A percentile compares a stretch with the other conserved stretches of the same genome.
These are phyloP conservation scores for Rhagoletis pomonella DNA, from an alignment of 1,140 invertebrate species.

Conservation along the genomic window DNA sequence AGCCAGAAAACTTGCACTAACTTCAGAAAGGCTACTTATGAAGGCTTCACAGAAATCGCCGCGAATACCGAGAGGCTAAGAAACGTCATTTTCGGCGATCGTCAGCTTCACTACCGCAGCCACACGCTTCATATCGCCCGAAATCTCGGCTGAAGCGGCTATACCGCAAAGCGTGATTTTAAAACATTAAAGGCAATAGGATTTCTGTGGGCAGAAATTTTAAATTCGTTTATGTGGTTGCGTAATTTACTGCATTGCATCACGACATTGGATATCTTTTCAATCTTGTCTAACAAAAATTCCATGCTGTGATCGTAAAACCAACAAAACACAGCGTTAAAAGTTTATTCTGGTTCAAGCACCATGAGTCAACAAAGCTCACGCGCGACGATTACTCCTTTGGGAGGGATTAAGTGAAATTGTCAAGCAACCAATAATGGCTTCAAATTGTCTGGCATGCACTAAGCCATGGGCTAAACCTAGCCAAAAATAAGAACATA, in stretches of 20 bases:
- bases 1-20: no score
- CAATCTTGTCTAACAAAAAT: slow-evolving; percentile 29
- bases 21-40: no score
- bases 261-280: slow-evolving; percentile 14
- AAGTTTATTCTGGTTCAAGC: neutral
- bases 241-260: neutral
- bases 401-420: slow-evolving; percentile 51
- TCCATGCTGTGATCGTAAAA: neutral
- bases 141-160: no score
- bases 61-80: no score
- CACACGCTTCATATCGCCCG: no score
- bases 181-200: no score
- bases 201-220: neutral
- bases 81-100: no score
- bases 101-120: no score
- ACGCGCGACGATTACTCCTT: slow-evolving; percentile 24
- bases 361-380: neutral
- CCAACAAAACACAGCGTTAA: neutral
- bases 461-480: slow-evolving; percentile 36
- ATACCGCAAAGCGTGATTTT: no score
- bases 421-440: slow-evolving; percentile 51
- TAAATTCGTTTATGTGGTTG: slow-evolving; percentile 12
- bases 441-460: slow-evolving; percentile 47
- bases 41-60: no score
- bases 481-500: neutral